Evolutionary conservation across 2,797 vertebrate genomes (phyloP), one percentile per base, ranked within the genome.

Genomic region (Buceros bicornis): DNA sequence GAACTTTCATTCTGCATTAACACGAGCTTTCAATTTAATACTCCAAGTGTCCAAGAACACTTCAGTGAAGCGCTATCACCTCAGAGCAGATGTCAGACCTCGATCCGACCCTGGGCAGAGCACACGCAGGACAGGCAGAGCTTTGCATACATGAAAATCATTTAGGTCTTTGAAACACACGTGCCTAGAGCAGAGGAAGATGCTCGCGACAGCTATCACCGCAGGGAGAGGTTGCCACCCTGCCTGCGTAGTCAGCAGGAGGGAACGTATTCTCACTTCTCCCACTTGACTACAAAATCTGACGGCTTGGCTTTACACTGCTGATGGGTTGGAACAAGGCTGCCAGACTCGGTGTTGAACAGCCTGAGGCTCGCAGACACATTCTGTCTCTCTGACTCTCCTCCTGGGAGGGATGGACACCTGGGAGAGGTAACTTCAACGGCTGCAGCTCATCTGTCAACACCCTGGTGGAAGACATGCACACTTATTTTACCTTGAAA

Each of bases 341-440:
- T 93, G 70, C 70, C 93, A 95, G 87, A 70, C 74, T 72, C 0
- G 0, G 5, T 33, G 60, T 29, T 69, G 67, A 93, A 64, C 82
- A 71, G 71, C 87, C 89, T 7, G 28, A 80, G 89, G 93, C 71
- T 82, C 54, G 64, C 40, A 87, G 51, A 48, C 64, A 56, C 37
- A 11, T 69, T 76, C 57, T 58, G 4, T 57, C 43, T 77, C 64
- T 31, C 66, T 5, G 11, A 20, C 19, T 58, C 47, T 65, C 31
- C 29, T 74, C 56, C 16, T 0, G 0, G 22, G 16, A 66, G 45
- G 51, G 16, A 35, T 5, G 17, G 71, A 60, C 74, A 93, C 56
- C 71, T 77, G 43, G 43, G 19, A 92, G 57, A 95, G 53, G n/a
- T 43, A 58, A 56, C 71, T 70, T 82, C 33, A 84, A 26, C 42